Base-by-base conservation (phyloP, 2,797 vertebrate genomes). In the Erethizon dorsatum region DNA sequence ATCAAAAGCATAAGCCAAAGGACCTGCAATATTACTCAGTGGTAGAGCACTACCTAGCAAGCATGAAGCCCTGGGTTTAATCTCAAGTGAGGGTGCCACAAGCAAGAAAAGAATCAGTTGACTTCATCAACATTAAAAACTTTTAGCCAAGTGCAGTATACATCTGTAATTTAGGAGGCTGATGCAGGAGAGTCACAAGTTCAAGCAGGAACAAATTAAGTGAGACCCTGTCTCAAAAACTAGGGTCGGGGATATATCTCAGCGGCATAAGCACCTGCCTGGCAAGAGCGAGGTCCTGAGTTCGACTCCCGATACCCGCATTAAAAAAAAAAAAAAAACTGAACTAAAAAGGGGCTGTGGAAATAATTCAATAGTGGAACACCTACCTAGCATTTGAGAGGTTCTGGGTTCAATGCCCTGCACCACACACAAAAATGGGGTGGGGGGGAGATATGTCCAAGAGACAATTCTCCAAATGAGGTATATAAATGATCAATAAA, bases 71-170 rank as follows among this genome's bases (percentile, higher is more conserved):
- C 67, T 41, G 67, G n/a, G n/a, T 37, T 37, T 2, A 9, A 37
- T 9, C 4, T 20, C n/a, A 8, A 18, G n/a, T 71, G n/a, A 7
- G 9, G n/a, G 18, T 6, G 6, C 67, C 67, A 71, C 33, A 31
- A 33, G 56, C 56, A 82, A 52, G 45, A 75, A 56, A 45, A 24
- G 24, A 28, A 90, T 57, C 92, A 94, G 83, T 3, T 90, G 37
- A 95, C 22, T 65, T 87, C 54, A 87, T 79, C 56, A 95, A 95
- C 93, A 94, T 54, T 67, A 73, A 91, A 54, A 85, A 45, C n/a
- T 86, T 85, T 5, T 86, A 52, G 77, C 18, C 75, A 94, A 90
- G 69, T 20, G 83, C n/a, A 90, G 65, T 18, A 33, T 45, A 83
- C 26, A 50, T 20, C 69, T 73, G 11, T 73, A 71, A 71, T 41